Evolutionary conservation across 2,797 vertebrate genomes (phyloP).

Genomic region (Scolopax bukidnonensis): DNA sequence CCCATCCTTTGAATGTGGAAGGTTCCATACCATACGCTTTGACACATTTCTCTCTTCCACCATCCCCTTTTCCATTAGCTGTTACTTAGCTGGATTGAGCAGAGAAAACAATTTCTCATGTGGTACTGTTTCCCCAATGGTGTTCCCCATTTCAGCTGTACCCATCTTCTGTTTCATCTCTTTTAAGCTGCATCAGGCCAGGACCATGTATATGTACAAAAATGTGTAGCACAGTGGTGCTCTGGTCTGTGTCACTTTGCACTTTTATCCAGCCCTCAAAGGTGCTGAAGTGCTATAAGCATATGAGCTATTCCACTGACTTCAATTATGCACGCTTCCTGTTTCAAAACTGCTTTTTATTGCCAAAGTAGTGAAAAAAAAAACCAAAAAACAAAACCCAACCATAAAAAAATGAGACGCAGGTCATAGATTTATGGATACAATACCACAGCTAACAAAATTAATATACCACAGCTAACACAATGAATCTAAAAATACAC

Average conservation of each 20-base stretch:
- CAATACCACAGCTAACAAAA: neutral
- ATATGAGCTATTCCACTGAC: neutral
- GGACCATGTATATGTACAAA: too few relatives aligned
- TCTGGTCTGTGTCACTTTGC: constrained; percentile 24
- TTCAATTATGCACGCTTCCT: neutral
- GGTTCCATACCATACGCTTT: neutral
- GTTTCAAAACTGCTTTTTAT: constrained; percentile 14
- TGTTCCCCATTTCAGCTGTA: neutral
- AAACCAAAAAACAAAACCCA: neutral
- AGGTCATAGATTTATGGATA: neutral
- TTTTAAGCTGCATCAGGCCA: neutral
- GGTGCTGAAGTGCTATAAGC: constrained; percentile 2
- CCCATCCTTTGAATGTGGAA: neutral
- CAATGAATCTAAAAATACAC: neutral
- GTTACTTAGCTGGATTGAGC: neutral
- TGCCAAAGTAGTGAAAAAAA: neutral
- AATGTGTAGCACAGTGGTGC: neutral
- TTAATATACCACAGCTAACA: neutral
- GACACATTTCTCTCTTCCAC: neutral
- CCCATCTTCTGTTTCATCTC: neutral
- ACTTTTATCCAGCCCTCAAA: neutral
- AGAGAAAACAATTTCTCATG: neutral
- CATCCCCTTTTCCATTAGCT: neutral
- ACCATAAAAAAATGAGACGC: neutral
- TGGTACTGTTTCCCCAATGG: neutral